Evolutionary conservation across 92 coral and sea anemone species (phyloP), one percentile per base, ranked within the genome.

Genomic region (Anthopleura xanthogrammica): DNA sequence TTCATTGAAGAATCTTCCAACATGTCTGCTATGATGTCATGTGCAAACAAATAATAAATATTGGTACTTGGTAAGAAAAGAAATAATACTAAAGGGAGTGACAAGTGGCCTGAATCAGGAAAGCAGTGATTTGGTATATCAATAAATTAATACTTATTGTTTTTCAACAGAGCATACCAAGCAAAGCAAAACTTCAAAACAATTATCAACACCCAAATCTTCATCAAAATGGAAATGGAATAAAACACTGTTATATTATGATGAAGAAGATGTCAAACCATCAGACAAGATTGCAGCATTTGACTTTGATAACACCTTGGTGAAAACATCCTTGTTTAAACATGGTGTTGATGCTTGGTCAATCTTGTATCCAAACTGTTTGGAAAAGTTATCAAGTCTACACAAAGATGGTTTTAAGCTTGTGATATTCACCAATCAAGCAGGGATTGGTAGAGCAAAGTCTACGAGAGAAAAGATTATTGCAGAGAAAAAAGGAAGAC

Each of bases 321-420:
- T 83, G 3, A 88, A 91, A 72, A 91, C 94, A 29, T 91, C 94
- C 50, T 83, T 91, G 58, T 91, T 85, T 82, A 83, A 88, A 74
- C 92, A 88, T 52, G 94, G 94, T 24, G 84, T 81, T 46, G 91
- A 88, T 88, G 94, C 91, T 2, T 91, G 94, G 94, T 91, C 92
- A 8, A 57, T 91, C 20, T 72, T 91, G 46, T 91, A 79, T 76
- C 86, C 94, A 24, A 85, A 76, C 22, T 91, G 94, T 41, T 14
- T 73, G 55, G 57, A 82, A 60, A 88, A 91, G 78, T 85, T 91
- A 48, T 78, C 79, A 20, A 65, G 23, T 41, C 80, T 88, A 16
- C 84, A 85, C 77, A 83, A 58, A 41, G 82, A 79, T 78, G 94
- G 94, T 22, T 91, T 80, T 77, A 91, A 91, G 74, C 85, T 91